Conservation (phyloP, 2,113 vertebrate species). For the Trematocara zebra region DNA sequence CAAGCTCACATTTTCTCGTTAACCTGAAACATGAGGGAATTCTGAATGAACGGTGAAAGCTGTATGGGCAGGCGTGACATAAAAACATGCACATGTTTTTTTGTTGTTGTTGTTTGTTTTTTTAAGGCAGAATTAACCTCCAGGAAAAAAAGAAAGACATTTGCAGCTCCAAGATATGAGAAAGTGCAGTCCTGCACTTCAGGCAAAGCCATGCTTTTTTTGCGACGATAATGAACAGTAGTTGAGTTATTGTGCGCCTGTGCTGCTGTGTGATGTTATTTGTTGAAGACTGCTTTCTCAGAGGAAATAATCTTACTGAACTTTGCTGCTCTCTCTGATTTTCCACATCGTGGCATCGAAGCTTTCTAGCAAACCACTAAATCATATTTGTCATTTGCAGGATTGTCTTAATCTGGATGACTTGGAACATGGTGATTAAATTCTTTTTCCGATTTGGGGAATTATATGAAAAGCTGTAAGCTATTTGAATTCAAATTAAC, state of each 20-base stretch:
- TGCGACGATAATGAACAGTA: not conserved
- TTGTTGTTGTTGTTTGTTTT: not conserved
- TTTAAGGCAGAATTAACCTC: not conserved
- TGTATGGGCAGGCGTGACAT: not conserved
- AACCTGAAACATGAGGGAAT: not conserved
- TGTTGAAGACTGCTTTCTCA: not conserved
- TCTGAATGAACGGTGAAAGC: not conserved
- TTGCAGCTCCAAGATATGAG: not conserved
- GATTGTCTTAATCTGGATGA: not conserved
- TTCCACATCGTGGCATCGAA: not conserved
- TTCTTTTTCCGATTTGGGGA: not conserved
- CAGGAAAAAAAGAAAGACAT: not conserved
- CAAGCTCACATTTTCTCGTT: not conserved
- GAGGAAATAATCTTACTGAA: slow-evolving; percentile 14
- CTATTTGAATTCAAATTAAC: not conserved
- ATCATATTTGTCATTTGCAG: not conserved
- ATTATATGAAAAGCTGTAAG: not conserved
- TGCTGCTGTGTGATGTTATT: not conserved
- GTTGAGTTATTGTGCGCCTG: not conserved
- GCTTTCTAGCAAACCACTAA: not conserved
- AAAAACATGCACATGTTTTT: not conserved
- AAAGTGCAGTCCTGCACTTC: not conserved
- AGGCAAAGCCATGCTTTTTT: not conserved
- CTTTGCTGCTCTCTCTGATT: not conserved
- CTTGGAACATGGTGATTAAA: not conserved